A percentile compares a stretch with the other conserved stretches of the same genome.
Evolutionary conservation across 2,113 vertebrate genomes (phyloP).

Genomic region (Myiozetetes cayanensis): DNA sequence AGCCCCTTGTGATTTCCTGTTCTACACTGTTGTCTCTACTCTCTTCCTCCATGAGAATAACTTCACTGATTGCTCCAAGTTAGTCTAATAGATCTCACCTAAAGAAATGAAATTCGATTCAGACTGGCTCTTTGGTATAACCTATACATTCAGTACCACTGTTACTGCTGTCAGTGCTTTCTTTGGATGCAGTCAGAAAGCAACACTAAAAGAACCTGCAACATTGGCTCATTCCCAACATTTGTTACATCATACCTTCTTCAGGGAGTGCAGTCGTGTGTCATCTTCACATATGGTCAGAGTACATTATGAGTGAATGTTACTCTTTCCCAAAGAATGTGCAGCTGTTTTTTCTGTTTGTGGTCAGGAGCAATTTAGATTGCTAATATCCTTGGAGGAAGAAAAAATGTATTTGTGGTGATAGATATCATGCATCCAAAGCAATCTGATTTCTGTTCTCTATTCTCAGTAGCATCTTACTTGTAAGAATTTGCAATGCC

Average conservation of each 20-base stretch:
- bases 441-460: background rate
- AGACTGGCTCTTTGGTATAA: background rate
- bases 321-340: background rate
- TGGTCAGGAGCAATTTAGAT: background rate
- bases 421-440: background rate
- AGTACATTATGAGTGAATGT: background rate
- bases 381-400: background rate
- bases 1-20: background rate
- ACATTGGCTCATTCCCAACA: background rate
- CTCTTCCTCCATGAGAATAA: background rate
- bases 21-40: background rate
- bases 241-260: background rate
- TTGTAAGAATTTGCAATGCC: background rate
- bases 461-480: background rate
- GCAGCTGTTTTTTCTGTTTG: background rate
- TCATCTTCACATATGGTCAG: background rate
- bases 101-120: background rate
- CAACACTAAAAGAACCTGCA: slow-evolving; percentile 19
- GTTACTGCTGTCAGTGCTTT: background rate
- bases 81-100: background rate
- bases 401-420: background rate
- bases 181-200: background rate
- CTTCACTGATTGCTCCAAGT: background rate
- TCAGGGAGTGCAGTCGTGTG: accelerated
- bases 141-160: background rate